Percentiles rank a stretch among this genome's conserved stretches.
These are phyloP conservation scores for Diadophis punctatus DNA, from an alignment of 2,113 vertebrate species.

Conservation along the genomic window DNA sequence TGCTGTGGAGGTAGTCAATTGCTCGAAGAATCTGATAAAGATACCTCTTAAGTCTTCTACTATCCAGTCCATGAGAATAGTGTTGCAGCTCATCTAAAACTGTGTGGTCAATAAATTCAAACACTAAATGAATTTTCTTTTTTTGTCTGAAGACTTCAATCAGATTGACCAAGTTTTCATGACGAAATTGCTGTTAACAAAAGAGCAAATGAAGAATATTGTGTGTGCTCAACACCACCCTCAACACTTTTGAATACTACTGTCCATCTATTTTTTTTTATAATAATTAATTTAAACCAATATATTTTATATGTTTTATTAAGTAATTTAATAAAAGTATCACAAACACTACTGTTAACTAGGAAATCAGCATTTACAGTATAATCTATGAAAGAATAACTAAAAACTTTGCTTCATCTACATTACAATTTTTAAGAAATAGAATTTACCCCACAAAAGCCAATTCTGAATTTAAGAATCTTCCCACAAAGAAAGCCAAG, in stretches of 20 bases:
- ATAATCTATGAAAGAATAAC: not conserved
- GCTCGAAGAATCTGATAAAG: constrained; percentile 64
- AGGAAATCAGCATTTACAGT: not conserved
- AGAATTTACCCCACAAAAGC: not conserved
- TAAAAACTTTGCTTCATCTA: not conserved
- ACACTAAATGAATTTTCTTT: constrained; percentile 61
- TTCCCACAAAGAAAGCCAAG: not conserved
- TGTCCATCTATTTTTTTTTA: not conserved
- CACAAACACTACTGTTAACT: not conserved
- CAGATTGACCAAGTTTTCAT: constrained; percentile 65
- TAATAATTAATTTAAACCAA: not conserved
- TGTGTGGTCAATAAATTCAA: constrained; percentile 67
- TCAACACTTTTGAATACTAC: not conserved
- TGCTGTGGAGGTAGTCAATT: constrained; percentile 58
- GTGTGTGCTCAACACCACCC: not conserved
- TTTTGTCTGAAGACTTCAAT: constrained; percentile 62
- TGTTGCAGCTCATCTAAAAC: constrained; percentile 63
- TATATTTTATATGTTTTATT: not conserved
- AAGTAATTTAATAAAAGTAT: not conserved
- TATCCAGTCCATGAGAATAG: constrained; percentile 55
- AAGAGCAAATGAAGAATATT: constrained; percentile 38
- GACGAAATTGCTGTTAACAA: constrained; percentile 57
- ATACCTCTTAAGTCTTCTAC: constrained; percentile 62
- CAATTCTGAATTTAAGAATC: not conserved
- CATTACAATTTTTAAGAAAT: not conserved